phyloP scores from a whole-genome alignment of 1,140 invertebrate genomes.

The Ditylenchus dipsaci region DNA sequence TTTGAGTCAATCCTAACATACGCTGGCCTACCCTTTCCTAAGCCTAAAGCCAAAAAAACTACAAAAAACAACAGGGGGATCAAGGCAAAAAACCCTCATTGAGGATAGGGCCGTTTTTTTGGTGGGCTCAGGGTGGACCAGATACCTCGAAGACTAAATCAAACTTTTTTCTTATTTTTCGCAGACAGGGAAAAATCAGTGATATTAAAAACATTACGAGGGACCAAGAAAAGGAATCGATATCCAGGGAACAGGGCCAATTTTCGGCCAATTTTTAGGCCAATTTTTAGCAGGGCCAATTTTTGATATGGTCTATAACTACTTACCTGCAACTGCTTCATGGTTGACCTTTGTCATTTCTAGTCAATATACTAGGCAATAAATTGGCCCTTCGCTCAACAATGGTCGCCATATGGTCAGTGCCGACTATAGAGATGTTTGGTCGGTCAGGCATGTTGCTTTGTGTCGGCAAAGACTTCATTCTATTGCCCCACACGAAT shows the following conservation, averaged over 20 bases:
- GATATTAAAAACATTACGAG: too few relatives aligned
- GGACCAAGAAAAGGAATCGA: too few relatives aligned
- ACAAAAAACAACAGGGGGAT: too few relatives aligned
- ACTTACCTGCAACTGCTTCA: constrained; percentile 40
- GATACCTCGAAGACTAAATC: too few relatives aligned
- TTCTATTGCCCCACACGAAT: constrained; percentile 37
- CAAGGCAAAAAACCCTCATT: too few relatives aligned
- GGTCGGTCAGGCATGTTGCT: constrained; percentile 24
- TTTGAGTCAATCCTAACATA: too few relatives aligned
- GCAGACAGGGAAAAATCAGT: not conserved
- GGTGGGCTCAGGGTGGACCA: too few relatives aligned
- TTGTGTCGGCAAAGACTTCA: constrained; percentile 39
- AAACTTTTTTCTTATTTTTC: not conserved
- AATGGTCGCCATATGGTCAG: not conserved
- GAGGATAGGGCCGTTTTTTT: not conserved
- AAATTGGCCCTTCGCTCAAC: not conserved
- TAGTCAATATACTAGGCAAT: not conserved
- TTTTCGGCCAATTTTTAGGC: too few relatives aligned
- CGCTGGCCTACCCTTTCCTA: too few relatives aligned
- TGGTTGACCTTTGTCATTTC: constrained; percentile 32
- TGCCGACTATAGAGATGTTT: constrained; percentile 14
- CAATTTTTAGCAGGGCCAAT: too few relatives aligned
- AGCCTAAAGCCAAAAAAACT: too few relatives aligned
- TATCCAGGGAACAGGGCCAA: too few relatives aligned
- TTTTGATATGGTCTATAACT: not conserved